Evolutionary conservation across 2,888 invertebrate genomes (phyloP), one percentile per base, ranked within the genome.

Genomic region (Pollenia angustigena): DNA sequence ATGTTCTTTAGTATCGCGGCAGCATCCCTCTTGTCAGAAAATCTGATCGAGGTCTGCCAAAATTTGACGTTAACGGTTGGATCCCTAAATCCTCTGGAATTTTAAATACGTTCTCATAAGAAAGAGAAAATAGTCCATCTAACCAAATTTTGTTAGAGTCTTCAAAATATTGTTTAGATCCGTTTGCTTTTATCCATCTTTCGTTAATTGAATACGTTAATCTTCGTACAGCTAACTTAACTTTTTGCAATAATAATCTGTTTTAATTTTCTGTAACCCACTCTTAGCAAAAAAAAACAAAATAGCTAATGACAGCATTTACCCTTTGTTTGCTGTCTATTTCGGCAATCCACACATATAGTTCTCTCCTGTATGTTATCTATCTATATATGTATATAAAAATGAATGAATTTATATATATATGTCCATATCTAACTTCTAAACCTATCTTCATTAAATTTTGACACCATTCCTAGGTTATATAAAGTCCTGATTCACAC

Each of bases 141-240:
- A 71, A 52, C 50, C 52, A 48, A 71, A 71, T 48, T 71, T 71
- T 52, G 52, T 71, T 71, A 10, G 4, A 54, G 52, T 71, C 50
- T 66, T 66, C 66, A 44, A 66, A 66, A 66, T 50, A 66, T 23
- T 46, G 44, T 14, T 46, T 68, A 46, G 68, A 68, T 46, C 23
- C 23, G 16, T 50, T 44, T 68, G 46, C 48, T 50, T 68, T 68
- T 40, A n/a, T n/a, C n/a, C n/a, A n/a, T n/a, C 42, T 69, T 69
- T 69, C 69, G 23, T 69, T 69, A 50, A 50, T 69, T 48, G 69
- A 52, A 69, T 69, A 69, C 50, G 69, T 54, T 54, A 69, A 54
- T 69, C 48, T 69, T 23, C 56, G 71, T 54, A 52, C 71, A 71
- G n/a, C n/a, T n/a, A n/a, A n/a, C n/a, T n/a, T n/a, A n/a, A n/a